Conservation (phyloP, 1,140 invertebrate species). For the Brachionus manjavacas region DNA sequence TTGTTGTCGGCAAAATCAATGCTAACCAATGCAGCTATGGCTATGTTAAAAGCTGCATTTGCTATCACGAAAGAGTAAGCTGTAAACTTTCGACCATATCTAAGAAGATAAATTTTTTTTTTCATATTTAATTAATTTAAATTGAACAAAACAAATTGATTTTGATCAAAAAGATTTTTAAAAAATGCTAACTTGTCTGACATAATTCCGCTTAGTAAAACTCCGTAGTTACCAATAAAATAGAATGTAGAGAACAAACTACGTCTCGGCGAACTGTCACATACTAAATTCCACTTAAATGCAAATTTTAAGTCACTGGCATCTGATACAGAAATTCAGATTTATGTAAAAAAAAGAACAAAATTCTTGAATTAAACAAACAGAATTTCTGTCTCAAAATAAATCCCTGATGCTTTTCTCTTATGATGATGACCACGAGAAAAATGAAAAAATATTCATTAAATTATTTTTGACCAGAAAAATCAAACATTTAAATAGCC, state of each 20-base stretch:
- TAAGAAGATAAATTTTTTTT: not conserved
- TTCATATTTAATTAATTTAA: not conserved
- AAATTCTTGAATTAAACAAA: no score
- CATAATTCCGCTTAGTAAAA: slow-evolving; percentile 29
- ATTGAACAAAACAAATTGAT: not conserved
- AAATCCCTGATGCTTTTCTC: not conserved
- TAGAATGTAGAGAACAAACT: slow-evolving; percentile 30
- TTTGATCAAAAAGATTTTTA: not conserved
- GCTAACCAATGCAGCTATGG: not conserved
- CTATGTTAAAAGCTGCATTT: not conserved
- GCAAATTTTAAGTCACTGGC: not conserved
- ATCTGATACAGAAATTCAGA: not conserved
- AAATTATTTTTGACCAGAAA: not conserved
- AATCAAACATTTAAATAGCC: not conserved
- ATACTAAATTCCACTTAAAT: slow-evolving; percentile 35
- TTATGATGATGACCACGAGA: not conserved
- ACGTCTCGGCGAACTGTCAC: not conserved
- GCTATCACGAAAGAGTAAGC: slow-evolving; percentile 12
- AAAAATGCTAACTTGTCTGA: slow-evolving; percentile 25
- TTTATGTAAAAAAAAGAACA: no score
- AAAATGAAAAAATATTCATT: not conserved
- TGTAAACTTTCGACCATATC: slow-evolving; percentile 20
- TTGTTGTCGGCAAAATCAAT: not conserved
- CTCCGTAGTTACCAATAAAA: slow-evolving; percentile 19
- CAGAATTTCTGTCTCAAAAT: not conserved